phyloP scores from a whole-genome alignment of 2,888 invertebrate species.

The Ophion slaviceki region DNA sequence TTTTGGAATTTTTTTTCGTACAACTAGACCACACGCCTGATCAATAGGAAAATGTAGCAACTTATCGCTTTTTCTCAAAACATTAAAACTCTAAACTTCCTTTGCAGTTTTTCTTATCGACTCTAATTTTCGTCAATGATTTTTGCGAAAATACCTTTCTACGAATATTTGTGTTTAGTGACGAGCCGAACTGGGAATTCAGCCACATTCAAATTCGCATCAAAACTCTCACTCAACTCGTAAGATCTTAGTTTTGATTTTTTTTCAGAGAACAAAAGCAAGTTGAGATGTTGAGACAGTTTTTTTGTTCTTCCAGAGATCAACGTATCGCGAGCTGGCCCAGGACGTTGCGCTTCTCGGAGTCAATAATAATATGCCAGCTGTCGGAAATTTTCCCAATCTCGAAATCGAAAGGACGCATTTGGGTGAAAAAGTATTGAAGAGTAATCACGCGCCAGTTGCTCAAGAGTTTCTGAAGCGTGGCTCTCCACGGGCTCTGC shows the following conservation, averaged over 20 bases:
- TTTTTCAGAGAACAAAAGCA: not conserved
- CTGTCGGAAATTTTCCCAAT: conserved; percentile 85
- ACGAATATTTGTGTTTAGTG: conserved; percentile 83
- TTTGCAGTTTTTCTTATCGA: conserved; percentile 56
- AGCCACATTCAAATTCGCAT: conserved; percentile 94
- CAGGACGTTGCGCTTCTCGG: conserved; percentile 92
- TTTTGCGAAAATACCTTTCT: not conserved
- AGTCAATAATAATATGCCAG: conserved; percentile 87
- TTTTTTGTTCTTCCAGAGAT: conserved; percentile 85
- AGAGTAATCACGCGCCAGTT: conserved; percentile 92
- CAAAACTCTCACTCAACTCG: conserved; percentile 93
- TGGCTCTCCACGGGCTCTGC: conserved; percentile 91
- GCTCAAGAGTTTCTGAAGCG: conserved; percentile 96
- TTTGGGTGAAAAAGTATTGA: conserved; percentile 91
- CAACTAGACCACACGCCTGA: too few relatives aligned
- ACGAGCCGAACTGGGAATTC: conserved; percentile 93
- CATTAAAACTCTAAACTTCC: too few relatives aligned
- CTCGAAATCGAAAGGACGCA: conserved; percentile 89
- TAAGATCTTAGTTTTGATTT: conserved; percentile 84
- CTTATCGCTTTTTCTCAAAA: too few relatives aligned
- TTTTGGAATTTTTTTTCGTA: conserved; percentile 35
- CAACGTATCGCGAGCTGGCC: conserved; percentile 89
- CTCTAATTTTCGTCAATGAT: conserved; percentile 58
- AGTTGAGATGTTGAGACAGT: not conserved
- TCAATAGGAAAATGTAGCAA: too few relatives aligned